Evolutionary conservation across 2,888 invertebrate genomes (phyloP).

Genomic region (Cryptus armator): DNA sequence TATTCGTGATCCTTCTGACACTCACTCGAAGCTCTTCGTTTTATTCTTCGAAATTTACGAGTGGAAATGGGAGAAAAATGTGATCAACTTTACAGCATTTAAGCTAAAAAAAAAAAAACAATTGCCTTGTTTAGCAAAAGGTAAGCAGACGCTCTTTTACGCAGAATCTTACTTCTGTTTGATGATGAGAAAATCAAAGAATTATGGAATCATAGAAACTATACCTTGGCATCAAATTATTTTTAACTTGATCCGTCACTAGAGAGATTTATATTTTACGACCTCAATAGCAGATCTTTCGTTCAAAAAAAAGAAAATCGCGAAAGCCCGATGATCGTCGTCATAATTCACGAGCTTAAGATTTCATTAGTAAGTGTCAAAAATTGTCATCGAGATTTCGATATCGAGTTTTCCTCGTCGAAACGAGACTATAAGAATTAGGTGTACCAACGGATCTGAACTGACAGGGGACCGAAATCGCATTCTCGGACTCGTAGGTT

Average conservation of each 20-base stretch:
- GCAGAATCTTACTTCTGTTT: neutral
- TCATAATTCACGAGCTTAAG: neutral
- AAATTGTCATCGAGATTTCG: constrained; percentile 16
- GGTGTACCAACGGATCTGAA: constrained; percentile 8
- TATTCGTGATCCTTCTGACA: constrained; percentile 16
- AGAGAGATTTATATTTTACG: neutral
- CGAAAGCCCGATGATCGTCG: neutral
- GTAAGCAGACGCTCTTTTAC: neutral
- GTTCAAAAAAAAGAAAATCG: neutral
- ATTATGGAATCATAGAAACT: neutral
- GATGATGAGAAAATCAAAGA: neutral
- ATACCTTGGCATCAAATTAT: neutral
- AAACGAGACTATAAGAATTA: constrained; percentile 54
- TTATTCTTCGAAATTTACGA: constrained; percentile 2
- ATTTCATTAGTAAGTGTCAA: constrained; percentile 9
- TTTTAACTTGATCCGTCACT: neutral
- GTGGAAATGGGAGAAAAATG: neutral
- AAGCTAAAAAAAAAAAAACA: neutral
- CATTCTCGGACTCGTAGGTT: constrained; percentile 10
- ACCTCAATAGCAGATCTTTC: neutral
- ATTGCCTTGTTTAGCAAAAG: neutral
- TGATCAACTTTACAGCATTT: neutral
- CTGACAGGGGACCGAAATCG: constrained; percentile 1
- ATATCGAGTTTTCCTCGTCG: constrained; percentile 56
- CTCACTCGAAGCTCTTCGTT: neutral